Evolutionary conservation across 2,888 invertebrate genomes (phyloP), one percentile per base, ranked within the genome.

Genomic region (Drosophila neotestacea): DNA sequence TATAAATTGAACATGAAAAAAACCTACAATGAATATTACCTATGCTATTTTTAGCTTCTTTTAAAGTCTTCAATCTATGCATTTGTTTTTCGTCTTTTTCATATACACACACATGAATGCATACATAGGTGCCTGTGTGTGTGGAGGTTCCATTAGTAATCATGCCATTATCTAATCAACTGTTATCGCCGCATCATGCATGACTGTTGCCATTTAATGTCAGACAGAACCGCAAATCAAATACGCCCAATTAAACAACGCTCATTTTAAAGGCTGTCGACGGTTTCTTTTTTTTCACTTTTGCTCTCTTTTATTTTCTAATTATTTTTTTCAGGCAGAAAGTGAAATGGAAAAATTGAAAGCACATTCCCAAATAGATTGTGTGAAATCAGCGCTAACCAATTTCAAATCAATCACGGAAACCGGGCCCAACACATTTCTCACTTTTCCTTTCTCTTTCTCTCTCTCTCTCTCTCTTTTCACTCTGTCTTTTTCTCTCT

Each of bases 351-450:
- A 52, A 58, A 47, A 64, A 42, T 32, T 6, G 51, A 62, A 50
- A 58, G 56, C 56, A 30, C 70, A 70, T 59, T 73, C 39, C 61
- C 55, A 11, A 73, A 73, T 80, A 75, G 88, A 85, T 83, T 84
- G 88, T 75, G 84, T 83, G 81, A 84, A 88, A 84, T 84, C 86
- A 86, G 77, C 84, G 84, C 88, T 72, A 85, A 84, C 84, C 88
- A 84, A 88, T 84, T 84, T 84, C 86, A 70, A 84, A 84, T 84
- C 84, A 84, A 84, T 84, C 88, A 88, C 73, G 70, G 70, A 47
- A 61, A 50, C 34, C 34, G 13, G 36, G 28, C 36, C 38, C 30
- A 51, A 54, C 22, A 22, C 59, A 44, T 47, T 7, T 22, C n/a
- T n/a, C 10, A 27, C 11, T 42, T 6, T 39, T 7, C n/a, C 11